Conservation (phyloP, 2,888 invertebrate species). For the Tortrix viridana region DNA sequence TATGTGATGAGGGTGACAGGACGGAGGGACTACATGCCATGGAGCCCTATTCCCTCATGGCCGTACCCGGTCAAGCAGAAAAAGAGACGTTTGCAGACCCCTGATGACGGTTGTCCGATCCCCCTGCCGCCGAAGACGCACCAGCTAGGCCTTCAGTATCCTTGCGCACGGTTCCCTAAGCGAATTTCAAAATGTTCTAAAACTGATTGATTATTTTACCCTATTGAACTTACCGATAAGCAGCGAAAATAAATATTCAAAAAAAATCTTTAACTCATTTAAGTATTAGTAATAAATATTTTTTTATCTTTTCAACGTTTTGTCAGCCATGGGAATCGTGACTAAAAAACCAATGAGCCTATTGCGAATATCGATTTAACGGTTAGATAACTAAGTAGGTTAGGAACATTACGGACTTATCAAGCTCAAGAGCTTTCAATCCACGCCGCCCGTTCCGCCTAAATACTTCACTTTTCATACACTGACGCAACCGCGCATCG, state of each 20-base stretch:
- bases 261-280: no score
- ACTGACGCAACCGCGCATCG: no score
- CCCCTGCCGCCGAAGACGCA: neutral
- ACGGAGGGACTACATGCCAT: neutral
- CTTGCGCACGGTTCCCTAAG: neutral
- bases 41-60: neutral
- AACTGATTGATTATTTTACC: neutral
- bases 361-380: no score
- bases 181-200: neutral
- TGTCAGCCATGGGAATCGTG: no score
- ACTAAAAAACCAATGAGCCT: no score
- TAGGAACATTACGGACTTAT: no score
- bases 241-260: neutral
- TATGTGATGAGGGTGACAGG: neutral
- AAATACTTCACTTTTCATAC: no score
- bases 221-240: neutral
- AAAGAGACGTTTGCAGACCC: neutral
- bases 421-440: no score
- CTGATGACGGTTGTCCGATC: neutral
- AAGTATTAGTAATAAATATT: no score
- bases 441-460: no score
- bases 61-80: neutral
- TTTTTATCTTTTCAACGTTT: no score
- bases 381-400: no score
- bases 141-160: neutral